Evolutionary conservation across 2,113 vertebrate species (phyloP).

Genomic region (Serilophus lunatus): DNA sequence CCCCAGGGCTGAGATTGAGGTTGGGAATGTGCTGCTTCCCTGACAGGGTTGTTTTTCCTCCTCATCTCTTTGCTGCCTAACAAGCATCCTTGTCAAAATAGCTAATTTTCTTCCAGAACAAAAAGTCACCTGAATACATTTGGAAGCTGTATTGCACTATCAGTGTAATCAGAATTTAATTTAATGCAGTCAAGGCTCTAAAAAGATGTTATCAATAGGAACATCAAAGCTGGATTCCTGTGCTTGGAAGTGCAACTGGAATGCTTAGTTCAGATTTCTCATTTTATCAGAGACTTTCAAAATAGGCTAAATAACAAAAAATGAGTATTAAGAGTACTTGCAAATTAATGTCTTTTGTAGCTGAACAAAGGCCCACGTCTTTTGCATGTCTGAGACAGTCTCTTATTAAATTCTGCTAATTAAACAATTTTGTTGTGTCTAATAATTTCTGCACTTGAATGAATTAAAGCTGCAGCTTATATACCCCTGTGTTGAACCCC

Average conservation of each 20-base stretch:
- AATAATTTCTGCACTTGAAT: constrained; percentile 28
- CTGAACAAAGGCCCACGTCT: constrained; percentile 57
- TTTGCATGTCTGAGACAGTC: constrained; percentile 44
- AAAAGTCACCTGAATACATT: constrained; percentile 62
- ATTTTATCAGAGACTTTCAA: constrained; percentile 29
- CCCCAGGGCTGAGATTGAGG: background rate
- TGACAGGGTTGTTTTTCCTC: background rate
- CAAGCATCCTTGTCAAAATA: constrained; percentile 39
- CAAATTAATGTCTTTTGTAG: constrained; percentile 61
- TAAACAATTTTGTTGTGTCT: constrained; percentile 48
- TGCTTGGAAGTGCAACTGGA: constrained; percentile 37
- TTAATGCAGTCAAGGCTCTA: constrained; percentile 60
- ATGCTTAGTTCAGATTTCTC: constrained; percentile 39
- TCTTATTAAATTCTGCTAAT: constrained; percentile 57
- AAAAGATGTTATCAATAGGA: constrained; percentile 62
- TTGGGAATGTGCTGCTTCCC: background rate
- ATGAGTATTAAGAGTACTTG: constrained; percentile 44
- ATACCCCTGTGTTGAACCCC: background rate
- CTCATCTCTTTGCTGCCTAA: background rate
- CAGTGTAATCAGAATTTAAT: constrained; percentile 65
- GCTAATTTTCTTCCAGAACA: constrained; percentile 51
- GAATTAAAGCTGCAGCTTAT: background rate
- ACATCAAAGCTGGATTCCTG: constrained; percentile 63
- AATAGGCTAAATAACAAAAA: constrained; percentile 43
- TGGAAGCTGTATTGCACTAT: constrained; percentile 38